phyloP scores from a whole-genome alignment of 2,113 vertebrate genomes.

The Oreochromis tanganicae region DNA sequence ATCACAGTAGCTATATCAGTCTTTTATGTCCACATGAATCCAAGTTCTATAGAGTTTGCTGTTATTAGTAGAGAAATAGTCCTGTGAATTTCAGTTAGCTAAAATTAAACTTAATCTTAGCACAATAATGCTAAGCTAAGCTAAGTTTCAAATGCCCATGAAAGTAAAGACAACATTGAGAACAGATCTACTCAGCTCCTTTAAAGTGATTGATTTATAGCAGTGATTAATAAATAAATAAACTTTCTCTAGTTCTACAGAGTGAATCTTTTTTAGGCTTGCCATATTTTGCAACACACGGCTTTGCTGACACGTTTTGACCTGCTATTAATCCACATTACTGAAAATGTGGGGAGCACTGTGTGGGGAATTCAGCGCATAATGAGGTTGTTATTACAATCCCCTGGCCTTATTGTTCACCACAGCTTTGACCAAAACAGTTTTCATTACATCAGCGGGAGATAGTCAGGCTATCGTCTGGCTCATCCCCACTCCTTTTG shows the following conservation, averaged over 20 bases:
- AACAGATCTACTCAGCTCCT: neutral
- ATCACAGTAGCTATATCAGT: neutral
- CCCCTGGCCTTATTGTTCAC: neutral
- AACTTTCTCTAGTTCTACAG: neutral
- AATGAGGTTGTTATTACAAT: neutral
- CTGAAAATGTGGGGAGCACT: neutral
- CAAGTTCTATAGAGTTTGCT: neutral
- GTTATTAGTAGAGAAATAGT: neutral
- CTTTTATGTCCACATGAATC: neutral
- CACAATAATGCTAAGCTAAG: neutral
- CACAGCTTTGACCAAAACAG: neutral
- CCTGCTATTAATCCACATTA: constrained; percentile 27
- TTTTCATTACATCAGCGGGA: constrained; percentile 5
- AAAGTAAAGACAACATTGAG: neutral
- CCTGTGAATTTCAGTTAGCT: neutral
- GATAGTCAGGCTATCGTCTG: neutral
- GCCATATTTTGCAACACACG: neutral
- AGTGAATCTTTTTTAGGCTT: neutral
- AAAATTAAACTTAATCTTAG: neutral
- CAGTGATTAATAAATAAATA: neutral
- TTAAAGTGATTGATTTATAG: neutral
- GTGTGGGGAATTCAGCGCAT: neutral
- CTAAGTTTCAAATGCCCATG: neutral
- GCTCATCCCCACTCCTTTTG: neutral
- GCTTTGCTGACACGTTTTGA: neutral